These are phyloP conservation scores for Ormyrus nitidulus DNA, from an alignment of 2,888 invertebrate genomes.

Conservation along the genomic window DNA sequence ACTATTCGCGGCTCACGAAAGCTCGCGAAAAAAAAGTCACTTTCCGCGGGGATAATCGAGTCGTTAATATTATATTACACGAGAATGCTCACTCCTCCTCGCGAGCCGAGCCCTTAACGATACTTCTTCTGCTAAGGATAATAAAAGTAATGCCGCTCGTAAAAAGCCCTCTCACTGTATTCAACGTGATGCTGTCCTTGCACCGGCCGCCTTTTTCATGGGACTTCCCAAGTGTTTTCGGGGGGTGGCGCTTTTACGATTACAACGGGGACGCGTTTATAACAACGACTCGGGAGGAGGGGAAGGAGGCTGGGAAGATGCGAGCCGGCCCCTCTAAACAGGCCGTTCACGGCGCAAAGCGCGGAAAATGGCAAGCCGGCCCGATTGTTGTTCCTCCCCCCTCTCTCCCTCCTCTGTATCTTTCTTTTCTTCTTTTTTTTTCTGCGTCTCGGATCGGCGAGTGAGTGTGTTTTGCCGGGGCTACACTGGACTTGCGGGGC, in stretches of 20 bases:
- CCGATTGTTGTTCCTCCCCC: constrained; percentile 20
- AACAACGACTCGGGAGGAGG: constrained; percentile 35
- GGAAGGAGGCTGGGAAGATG: neutral
- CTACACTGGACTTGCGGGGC: neutral
- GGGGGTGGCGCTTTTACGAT: constrained; percentile 58
- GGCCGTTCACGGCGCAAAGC: constrained; percentile 18
- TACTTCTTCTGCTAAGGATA: constrained; percentile 60
- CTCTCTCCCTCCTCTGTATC: neutral
- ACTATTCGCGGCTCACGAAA: neutral
- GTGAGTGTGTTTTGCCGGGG: constrained; percentile 1
- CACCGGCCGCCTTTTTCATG: constrained; percentile 59
- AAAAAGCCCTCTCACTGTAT: constrained; percentile 62
- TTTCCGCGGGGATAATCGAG: constrained; percentile 57
- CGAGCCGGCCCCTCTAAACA: constrained; percentile 38
- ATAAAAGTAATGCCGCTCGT: constrained; percentile 67
- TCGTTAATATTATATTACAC: constrained; percentile 61
- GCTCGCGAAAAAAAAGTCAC: constrained; percentile 45
- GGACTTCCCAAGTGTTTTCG: constrained; percentile 60
- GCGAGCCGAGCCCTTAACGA: constrained; percentile 53
- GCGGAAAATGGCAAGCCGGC: neutral
- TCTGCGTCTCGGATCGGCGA: neutral
- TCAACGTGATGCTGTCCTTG: constrained; percentile 53
- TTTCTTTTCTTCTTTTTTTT: neutral
- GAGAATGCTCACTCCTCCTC: constrained; percentile 26
- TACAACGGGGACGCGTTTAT: constrained; percentile 60